Conservation (phyloP, 2,888 invertebrate species). For the Plutella xylostella region DNA sequence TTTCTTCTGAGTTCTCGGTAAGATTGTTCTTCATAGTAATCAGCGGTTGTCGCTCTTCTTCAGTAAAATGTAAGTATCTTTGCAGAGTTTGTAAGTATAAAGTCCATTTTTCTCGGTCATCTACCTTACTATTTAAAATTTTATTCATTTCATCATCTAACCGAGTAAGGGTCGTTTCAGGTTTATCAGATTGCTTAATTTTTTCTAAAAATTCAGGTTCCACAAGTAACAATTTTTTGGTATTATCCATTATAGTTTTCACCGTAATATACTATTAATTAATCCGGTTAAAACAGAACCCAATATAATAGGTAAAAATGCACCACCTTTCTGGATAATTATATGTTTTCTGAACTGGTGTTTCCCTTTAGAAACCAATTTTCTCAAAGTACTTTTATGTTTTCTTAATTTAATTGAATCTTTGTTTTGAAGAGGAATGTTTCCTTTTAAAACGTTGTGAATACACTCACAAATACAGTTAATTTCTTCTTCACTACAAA, state of each 20-base stretch:
- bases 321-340: conserved; percentile 20
- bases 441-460: conserved; percentile 16
- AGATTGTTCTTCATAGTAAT: conserved; percentile 8
- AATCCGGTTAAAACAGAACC: conserved; percentile 19
- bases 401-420: conserved; percentile 12
- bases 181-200: conserved; percentile 8
- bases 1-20: background rate
- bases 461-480: conserved; percentile 23
- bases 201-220: conserved; percentile 19
- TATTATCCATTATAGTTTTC: conserved; percentile 12
- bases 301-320: conserved; percentile 20
- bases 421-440: conserved; percentile 11
- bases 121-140: conserved; percentile 16
- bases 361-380: conserved; percentile 12
- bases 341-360: conserved; percentile 17
- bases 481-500: conserved; percentile 19
- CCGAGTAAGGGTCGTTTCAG: conserved; percentile 12
- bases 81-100: conserved; percentile 21
- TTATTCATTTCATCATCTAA: conserved; percentile 19
- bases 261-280: conserved; percentile 9
- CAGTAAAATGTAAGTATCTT: conserved; percentile 20
- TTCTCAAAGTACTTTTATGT: conserved; percentile 13
- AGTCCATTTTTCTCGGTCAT: conserved; percentile 20
- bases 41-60: conserved; percentile 17
- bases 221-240: conserved; percentile 19